Evolutionary conservation across 2,797 vertebrate genomes (phyloP).

Genomic region (Pseudotriccus pelzelni): DNA sequence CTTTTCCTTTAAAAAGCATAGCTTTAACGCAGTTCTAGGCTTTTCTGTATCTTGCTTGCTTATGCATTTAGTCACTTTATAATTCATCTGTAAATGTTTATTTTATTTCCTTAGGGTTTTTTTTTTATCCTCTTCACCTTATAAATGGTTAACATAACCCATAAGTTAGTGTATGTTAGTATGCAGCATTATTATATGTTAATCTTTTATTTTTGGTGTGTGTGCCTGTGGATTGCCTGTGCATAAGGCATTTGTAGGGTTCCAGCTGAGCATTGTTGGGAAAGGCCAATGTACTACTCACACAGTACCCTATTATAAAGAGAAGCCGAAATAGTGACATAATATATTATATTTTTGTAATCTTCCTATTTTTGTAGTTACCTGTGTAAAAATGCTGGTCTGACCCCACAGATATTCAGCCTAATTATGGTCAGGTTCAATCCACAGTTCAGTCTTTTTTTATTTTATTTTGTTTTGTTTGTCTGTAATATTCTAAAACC

Average conservation of each 20-base stretch:
- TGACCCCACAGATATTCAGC: constrained; percentile 62
- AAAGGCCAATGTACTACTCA: constrained; percentile 65
- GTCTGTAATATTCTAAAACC: constrained; percentile 77
- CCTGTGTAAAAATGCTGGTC: constrained; percentile 79
- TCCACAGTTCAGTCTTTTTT: constrained; percentile 73
- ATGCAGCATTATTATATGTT: constrained; percentile 76
- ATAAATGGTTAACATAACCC: constrained; percentile 77
- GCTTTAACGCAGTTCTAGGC: constrained; percentile 79
- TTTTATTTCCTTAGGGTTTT: constrained; percentile 71
- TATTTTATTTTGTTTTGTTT: constrained; percentile 50
- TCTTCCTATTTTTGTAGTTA: constrained; percentile 81
- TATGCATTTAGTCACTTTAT: constrained; percentile 94
- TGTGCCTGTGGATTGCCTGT: constrained; percentile 78
- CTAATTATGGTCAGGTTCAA: constrained; percentile 73
- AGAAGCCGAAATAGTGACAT: constrained; percentile 71
- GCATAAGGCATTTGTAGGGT: constrained; percentile 69
- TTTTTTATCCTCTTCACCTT: constrained; percentile 82
- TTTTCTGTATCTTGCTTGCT: constrained; percentile 83
- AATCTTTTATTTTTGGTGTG: constrained; percentile 25
- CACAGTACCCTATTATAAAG: constrained; percentile 64
- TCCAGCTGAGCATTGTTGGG: constrained; percentile 63
- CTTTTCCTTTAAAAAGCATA: constrained; percentile 66
- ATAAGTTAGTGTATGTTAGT: constrained; percentile 76
- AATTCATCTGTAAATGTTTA: constrained; percentile 80
- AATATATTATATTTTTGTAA: constrained; percentile 84